These are phyloP conservation scores for Hyla sarda DNA, from an alignment of 2,113 vertebrate species.

Conservation along the genomic window DNA sequence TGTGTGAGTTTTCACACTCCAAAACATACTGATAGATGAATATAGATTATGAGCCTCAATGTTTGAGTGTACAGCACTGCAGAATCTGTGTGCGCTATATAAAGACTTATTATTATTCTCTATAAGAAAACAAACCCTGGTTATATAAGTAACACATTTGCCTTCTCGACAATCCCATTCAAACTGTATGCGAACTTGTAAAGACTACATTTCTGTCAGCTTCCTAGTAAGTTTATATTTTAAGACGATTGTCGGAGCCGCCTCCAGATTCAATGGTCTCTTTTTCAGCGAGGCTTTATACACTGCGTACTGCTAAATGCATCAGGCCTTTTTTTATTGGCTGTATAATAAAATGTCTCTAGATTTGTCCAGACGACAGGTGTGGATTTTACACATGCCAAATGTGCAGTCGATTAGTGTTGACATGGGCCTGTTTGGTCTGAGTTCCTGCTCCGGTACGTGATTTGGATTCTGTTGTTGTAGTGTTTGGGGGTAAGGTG, in stretches of 20 bases:
- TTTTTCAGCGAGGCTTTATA: slow-evolving; percentile 21
- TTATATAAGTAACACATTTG: neutral
- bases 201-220: neutral
- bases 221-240: slow-evolving; percentile 30
- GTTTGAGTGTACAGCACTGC: too few species aligned
- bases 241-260: slow-evolving; percentile 25
- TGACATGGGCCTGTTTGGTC: slow-evolving; percentile 57
- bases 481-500: slow-evolving; percentile 54
- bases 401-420: slow-evolving; percentile 58
- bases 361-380: slow-evolving; percentile 60
- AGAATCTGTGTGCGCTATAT: too few species aligned
- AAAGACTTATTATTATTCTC: too few species aligned
- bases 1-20: too few species aligned
- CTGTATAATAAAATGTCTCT: slow-evolving; percentile 60
- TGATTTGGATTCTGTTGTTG: slow-evolving; percentile 55
- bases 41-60: too few species aligned
- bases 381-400: slow-evolving; percentile 59
- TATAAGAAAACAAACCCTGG: neutral
- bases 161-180: neutral
- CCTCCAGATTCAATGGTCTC: slow-evolving; percentile 26
- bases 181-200: slow-evolving; percentile 2
- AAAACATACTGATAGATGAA: too few species aligned
- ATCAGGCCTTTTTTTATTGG: slow-evolving; percentile 58
- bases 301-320: slow-evolving; percentile 52
- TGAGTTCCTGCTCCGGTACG: slow-evolving; percentile 51